These are phyloP conservation scores for Diplosoma virens DNA, from an alignment of 23 tunicate species.

Conservation along the genomic window DNA sequence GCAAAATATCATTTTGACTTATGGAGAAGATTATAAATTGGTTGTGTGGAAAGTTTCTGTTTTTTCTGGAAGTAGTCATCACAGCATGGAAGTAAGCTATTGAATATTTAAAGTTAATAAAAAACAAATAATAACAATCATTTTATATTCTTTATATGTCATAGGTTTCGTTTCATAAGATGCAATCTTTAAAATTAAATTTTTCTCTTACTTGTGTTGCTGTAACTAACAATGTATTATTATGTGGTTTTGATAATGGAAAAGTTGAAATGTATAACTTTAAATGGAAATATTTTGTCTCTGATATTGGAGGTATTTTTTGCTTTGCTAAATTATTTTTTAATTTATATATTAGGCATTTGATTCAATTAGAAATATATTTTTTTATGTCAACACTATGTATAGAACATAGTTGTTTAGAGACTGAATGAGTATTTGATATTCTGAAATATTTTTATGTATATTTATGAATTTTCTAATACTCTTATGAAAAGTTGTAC, in stretches of 20 bases:
- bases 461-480: too few relatives aligned
- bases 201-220: slow-evolving; percentile 38
- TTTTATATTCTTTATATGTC: not conserved
- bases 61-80: not conserved
- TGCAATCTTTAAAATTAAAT: slow-evolving; percentile 9
- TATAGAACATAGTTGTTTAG: too few relatives aligned
- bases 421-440: too few relatives aligned
- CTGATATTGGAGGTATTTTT: slow-evolving; percentile 27
- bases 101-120: too few relatives aligned
- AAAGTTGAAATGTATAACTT: slow-evolving; percentile 28
- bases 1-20: slow-evolving; percentile 27
- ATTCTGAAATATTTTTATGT: too few relatives aligned
- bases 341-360: too few relatives aligned
- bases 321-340: too few relatives aligned
- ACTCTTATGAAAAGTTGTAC: too few relatives aligned
- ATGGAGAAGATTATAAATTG: slow-evolving; percentile 36
- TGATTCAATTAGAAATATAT: too few relatives aligned
- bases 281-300: slow-evolving; percentile 30
- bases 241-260: slow-evolving; percentile 36
- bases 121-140: too few relatives aligned
- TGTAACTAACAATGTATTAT: slow-evolving; percentile 30
- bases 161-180: slow-evolving; percentile 46
- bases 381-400: too few relatives aligned
- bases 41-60: slow-evolving; percentile 42
- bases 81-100: slow-evolving; percentile 9